These are phyloP conservation scores for Malaclemys terrapin DNA, from an alignment of 2,113 vertebrate genomes.

Conservation along the genomic window DNA sequence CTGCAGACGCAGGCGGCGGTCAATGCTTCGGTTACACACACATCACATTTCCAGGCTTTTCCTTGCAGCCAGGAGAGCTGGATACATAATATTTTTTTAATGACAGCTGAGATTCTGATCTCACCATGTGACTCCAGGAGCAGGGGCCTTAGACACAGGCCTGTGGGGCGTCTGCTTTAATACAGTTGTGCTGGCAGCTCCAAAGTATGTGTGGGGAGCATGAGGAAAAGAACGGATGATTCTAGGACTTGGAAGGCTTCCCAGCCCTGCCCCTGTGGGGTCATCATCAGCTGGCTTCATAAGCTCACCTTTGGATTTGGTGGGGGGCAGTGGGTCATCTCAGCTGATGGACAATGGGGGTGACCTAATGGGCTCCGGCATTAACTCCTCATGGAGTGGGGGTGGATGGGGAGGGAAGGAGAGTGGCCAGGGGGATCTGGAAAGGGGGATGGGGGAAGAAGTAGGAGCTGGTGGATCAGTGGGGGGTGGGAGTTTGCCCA, in stretches of 20 bases:
- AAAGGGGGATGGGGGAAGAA: too few relatives aligned
- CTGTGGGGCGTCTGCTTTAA: too few relatives aligned
- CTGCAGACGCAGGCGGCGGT: background rate
- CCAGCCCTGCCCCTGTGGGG: background rate
- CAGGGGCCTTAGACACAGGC: background rate
- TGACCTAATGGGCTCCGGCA: too few relatives aligned
- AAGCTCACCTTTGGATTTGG: background rate
- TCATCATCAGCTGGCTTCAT: background rate
- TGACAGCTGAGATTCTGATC: background rate
- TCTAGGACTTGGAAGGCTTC: background rate
- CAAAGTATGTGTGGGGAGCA: too few relatives aligned
- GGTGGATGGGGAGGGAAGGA: background rate
- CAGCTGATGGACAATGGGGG: background rate
- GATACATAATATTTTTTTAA: background rate
- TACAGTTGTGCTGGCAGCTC: too few relatives aligned
- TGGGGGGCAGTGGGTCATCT: background rate
- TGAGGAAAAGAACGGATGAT: too few relatives aligned
- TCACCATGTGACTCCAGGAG: background rate
- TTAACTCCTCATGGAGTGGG: too few relatives aligned
- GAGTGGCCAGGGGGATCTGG: background rate
- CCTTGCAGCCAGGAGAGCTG: background rate
- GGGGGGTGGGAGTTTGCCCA: background rate
- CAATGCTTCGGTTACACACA: background rate
- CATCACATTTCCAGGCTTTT: background rate
- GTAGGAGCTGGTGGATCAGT: background rate